Base-by-base conservation (phyloP, 92 coral and sea anemone species). In the Palythoa grandiflora region DNA sequence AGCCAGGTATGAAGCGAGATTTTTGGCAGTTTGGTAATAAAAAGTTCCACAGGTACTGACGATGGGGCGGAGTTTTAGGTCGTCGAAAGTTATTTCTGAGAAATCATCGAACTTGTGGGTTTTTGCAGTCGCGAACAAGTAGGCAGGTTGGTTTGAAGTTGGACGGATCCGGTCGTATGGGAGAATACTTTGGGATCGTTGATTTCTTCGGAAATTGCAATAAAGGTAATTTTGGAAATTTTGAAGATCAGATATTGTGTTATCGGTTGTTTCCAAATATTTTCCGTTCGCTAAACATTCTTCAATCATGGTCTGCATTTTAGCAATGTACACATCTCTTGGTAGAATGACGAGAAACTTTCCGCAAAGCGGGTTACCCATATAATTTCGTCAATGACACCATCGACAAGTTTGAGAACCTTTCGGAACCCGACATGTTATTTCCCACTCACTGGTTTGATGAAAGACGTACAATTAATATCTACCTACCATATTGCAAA, bases 11-110 rank as follows among this genome's bases (percentile, higher is more conserved):
- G 28, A 28, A 0, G 28, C 28, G 28, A 28, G 28, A 28, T 28
- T 28, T 28, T 28, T 28, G 28, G 28, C 28, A 19, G 78, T 83
- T 63, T 83, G 76, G 73, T 61, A 83, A 51, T 68, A 68, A 65
- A 65, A 83, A 38, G 78, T 83, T 83, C 77, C 87, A 8, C 35
- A 16, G 6, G 76, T 60, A 35, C 87, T 60, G 75, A 65, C 87
- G 21, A 83, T 83, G 47, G 76, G 77, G 60, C 87, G 37, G 39
- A 83, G 65, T 61, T 83, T 57, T 20, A 83, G 77, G 47, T 83
- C 66, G 36, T 83, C 73, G 14, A 14, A n/a, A 35, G 61, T 83
- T 65, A 28, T 28, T 28, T 28, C 28, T 28, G 28, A 28, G 28
- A 28, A 28, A 0, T 28, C 28, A 28, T 28, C 53, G 39, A 61